Evolutionary conservation across 1,140 invertebrate species (phyloP).

Genomic region (Stegodyphus mimosarum): DNA sequence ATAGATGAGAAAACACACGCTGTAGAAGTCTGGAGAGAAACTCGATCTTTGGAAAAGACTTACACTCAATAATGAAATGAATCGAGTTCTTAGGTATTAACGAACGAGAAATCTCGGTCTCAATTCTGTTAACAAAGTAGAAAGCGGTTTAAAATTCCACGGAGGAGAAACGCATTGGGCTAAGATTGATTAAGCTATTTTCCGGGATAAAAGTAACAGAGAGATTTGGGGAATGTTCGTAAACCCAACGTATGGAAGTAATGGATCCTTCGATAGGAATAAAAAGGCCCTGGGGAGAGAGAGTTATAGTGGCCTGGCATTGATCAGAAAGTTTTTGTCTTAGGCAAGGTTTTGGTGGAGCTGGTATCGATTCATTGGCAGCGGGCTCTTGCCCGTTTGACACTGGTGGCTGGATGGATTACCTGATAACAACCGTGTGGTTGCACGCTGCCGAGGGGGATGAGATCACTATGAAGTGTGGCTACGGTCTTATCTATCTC

Average conservation of each 20-base stretch:
- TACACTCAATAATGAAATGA: no score
- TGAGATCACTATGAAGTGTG: not conserved
- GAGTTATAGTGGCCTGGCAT: constrained; percentile 30
- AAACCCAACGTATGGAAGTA: not conserved
- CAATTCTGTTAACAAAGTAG: no score
- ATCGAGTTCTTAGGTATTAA: no score
- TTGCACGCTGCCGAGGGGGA: not conserved
- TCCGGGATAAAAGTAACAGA: not conserved
- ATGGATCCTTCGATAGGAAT: constrained; percentile 36
- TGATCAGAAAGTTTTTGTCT: constrained; percentile 34
- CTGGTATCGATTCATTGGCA: constrained; percentile 12
- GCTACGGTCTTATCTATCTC: no score
- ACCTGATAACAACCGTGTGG: constrained; percentile 12
- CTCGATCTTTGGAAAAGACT: no score
- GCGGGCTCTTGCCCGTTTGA: not conserved
- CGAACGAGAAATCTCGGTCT: no score
- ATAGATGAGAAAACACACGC: no score
- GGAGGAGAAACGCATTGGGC: not conserved
- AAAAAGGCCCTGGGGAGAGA: constrained; percentile 21
- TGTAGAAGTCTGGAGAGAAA: no score
- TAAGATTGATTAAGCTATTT: constrained; percentile 11
- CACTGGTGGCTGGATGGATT: not conserved
- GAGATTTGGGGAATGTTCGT: not conserved
- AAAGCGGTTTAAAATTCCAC: constrained; percentile 11
- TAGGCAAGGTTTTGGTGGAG: not conserved